A percentile compares a stretch with the other conserved stretches of the same genome.
These are phyloP conservation scores for Alces alces DNA, from an alignment of 2,113 vertebrate species.

Conservation along the genomic window DNA sequence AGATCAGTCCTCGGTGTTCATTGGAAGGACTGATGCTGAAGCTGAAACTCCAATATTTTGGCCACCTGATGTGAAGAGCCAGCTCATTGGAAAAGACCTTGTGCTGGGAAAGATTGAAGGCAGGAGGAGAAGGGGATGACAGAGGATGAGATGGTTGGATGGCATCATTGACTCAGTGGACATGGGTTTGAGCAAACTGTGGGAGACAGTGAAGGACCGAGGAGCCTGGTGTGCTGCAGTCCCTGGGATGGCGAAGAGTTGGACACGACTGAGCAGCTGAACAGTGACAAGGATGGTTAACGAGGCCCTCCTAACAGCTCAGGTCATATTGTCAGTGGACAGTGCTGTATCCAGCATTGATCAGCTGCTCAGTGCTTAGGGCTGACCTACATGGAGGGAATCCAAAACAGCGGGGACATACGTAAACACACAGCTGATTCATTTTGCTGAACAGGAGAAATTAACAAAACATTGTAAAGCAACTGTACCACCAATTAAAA, in stretches of 20 bases:
- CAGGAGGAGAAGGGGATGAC: not conserved
- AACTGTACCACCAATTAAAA: not conserved
- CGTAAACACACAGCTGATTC: not conserved
- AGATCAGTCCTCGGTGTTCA: not conserved
- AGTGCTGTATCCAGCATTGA: not conserved
- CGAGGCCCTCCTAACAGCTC: not conserved
- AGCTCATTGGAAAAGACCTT: not conserved
- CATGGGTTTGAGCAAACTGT: not conserved
- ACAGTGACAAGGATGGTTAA: too few relatives aligned
- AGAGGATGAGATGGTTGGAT: not conserved
- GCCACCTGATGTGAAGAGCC: not conserved
- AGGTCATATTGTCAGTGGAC: rapidly evolving
- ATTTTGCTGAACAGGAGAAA: not conserved
- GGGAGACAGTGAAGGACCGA: not conserved
- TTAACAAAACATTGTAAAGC: not conserved
- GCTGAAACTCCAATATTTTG: not conserved
- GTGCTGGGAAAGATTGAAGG: not conserved
- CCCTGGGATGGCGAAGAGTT: not conserved
- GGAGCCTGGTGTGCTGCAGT: not conserved
- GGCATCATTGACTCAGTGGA: not conserved
- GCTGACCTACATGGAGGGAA: not conserved
- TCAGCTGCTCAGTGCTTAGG: not conserved
- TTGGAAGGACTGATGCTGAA: not conserved
- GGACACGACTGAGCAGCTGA: not conserved
- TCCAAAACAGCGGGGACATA: not conserved